Evolutionary conservation across 92 coral and sea anemone genomes (phyloP), one percentile per base, ranked within the genome.

Genomic region (Actinostola sp.): DNA sequence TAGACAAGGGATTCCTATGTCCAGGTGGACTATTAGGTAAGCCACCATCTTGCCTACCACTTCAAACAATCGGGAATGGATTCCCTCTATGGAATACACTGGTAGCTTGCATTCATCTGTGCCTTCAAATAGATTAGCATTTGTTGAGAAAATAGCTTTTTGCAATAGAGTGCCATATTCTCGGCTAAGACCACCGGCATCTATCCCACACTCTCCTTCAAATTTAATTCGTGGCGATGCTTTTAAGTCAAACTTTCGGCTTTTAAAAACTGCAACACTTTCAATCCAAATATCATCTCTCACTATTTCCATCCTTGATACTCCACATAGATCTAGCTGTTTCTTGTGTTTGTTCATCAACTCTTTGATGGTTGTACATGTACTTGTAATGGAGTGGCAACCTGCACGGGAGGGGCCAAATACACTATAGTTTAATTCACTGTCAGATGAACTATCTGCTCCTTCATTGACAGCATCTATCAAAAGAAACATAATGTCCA

Each of bases 51-150:
- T 76, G 21, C 88, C 78, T 4, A 66, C 81, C 28, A 82, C 32
- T 34, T 57, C 46, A 66, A 76, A 87, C n/a, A 77, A 31, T 42
- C 66, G 48, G 3, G 88, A 82, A 44, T 76, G 30, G 1, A 87
- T 43, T 46, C 49, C 87, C 46, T 82, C 70, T 16, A 66, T 52
- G 11, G 70, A 63, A 53, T 71, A 87, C 1, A 82, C 52, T 23
- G 85, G 92, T 24, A 86, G 39, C 52, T 76, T 86, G 8, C 71
- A 34, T 10, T 63, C 71, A 24, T 75, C 72, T 64, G 34, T 41
- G 12, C 91, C 87, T 50, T 86, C 84, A 71, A 86, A 86, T 17
- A 81, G 79, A 51, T 81, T 75, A 13, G 68, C 87, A 60, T 55
- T 45, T 32, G 71, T 34, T 1, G 86, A 80, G 41, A 86, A 86